These are phyloP conservation scores for Tiphia femorata DNA, from an alignment of 2,888 invertebrate genomes.

Conservation along the genomic window DNA sequence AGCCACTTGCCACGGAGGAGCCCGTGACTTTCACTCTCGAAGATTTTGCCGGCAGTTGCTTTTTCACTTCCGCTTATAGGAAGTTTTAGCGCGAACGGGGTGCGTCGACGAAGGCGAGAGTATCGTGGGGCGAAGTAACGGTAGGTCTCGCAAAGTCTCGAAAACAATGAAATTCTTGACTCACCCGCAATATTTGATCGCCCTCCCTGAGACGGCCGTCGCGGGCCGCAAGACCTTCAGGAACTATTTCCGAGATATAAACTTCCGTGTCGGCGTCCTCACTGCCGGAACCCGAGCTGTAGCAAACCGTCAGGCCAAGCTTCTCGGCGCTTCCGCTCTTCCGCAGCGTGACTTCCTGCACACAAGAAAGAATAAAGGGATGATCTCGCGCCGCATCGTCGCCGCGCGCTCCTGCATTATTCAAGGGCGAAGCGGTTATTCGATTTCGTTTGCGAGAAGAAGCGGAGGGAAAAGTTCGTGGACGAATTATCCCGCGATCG, in stretches of 20 bases:
- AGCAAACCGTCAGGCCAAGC: conserved; percentile 78
- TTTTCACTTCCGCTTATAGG: no score
- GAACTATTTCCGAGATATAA: conserved; percentile 77
- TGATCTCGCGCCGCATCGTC: no score
- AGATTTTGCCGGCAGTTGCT: no score
- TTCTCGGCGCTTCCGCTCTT: conserved; percentile 74
- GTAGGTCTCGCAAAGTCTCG: no score
- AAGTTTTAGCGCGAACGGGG: no score
- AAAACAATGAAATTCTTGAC: conserved; percentile 2
- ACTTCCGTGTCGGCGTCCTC: conserved; percentile 75
- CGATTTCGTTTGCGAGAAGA: not conserved
- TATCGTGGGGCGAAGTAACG: no score
- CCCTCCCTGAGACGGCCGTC: conserved; percentile 75
- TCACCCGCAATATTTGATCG: conserved; percentile 75
- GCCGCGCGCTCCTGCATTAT: no score
- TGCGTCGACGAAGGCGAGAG: no score
- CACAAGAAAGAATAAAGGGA: not conserved
- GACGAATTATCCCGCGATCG: no score
- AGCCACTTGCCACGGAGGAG: no score
- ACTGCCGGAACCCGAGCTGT: conserved; percentile 73
- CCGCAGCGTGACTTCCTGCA: conserved; percentile 77
- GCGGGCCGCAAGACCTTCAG: conserved; percentile 73
- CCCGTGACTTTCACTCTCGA: no score
- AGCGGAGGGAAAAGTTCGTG: not conserved
- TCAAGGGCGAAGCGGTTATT: not conserved